Percentiles rank a stretch among this genome's conserved stretches.
Conservation (phyloP, 2,797 vertebrate genomes). For the Loriculus beryllinus region DNA sequence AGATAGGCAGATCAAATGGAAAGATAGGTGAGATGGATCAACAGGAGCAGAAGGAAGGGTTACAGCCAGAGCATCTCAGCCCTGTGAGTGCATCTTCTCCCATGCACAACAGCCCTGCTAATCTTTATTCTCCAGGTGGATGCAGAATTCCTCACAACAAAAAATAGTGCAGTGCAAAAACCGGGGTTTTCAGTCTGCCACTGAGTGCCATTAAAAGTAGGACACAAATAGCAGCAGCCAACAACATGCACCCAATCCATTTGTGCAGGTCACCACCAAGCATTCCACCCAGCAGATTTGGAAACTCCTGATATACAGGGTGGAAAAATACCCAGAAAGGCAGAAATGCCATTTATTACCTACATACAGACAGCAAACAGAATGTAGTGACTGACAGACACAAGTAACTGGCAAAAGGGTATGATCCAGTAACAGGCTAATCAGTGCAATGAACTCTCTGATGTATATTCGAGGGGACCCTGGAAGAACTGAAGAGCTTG, state of each 20-base stretch:
- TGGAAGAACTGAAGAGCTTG: conserved; percentile 9
- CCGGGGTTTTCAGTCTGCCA: background rate
- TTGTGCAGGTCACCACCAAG: background rate
- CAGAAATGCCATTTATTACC: background rate
- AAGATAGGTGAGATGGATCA: background rate
- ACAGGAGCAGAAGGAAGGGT: background rate
- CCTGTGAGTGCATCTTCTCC: background rate
- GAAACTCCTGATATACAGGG: background rate
- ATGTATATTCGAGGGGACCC: background rate
- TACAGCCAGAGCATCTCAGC: background rate
- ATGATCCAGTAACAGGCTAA: background rate
- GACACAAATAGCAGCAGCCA: background rate
- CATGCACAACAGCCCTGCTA: background rate
- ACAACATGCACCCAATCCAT: background rate
- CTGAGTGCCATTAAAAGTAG: background rate
- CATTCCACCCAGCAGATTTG: background rate
- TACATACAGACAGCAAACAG: background rate
- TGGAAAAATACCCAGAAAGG: background rate
- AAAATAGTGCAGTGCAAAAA: background rate
- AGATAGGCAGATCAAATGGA: background rate
- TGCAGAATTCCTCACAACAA: background rate
- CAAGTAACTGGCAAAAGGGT: background rate
- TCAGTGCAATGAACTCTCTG: background rate
- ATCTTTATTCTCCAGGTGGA: background rate
- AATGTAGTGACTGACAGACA: background rate